Evolutionary conservation across 2,888 invertebrate genomes (phyloP), one percentile per base, ranked within the genome.

Genomic region (Lepidocyrtoides sp.): DNA sequence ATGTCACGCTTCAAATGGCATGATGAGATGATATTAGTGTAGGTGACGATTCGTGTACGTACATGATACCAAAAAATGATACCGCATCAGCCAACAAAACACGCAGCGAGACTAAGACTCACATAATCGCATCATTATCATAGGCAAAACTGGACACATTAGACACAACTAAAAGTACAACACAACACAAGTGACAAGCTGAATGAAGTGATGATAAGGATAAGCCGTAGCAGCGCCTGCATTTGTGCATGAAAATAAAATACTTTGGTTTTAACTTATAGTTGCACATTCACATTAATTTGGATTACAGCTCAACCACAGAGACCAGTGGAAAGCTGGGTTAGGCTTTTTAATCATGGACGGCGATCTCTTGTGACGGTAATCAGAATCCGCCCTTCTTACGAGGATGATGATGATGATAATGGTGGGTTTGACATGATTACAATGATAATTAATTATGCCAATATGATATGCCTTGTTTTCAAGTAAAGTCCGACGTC

Each of bases 371-470:
- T 81, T 60, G 36, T 60, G 81, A 81, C 81, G 81, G 36, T 60
- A 81, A 81, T 81, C 81, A 81, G 41, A 81, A 81, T 81, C 81
- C 81, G 57, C 81, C 81, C 81, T 81, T 81, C 81, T 77, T 77
- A 23, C 54, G 69, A 77, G 32, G 48, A 48, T 26, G 77, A 51
- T 81, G 60, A 23, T 77, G 69, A 77, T 14, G 48, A 48, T 26
- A 51, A 51, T 81, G 60, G 60, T 60, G 57, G 57, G 60, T 57
- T 60, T 81, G 57, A 81, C 81, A 81, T 81, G 57, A 81, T 81
- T 88, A 88, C 81, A 88, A 88, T 88, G 88, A 88, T 88, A 88
- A 88, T 88, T 88, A 88, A 88, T 88, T 88, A 88, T 81, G 79
- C 75, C 82, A 83, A 82, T 72, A 83, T 89, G 89, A 89, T 69